Evolutionary conservation across 2,888 invertebrate genomes (phyloP).

Genomic region (Heteromyza rotundicornis): DNA sequence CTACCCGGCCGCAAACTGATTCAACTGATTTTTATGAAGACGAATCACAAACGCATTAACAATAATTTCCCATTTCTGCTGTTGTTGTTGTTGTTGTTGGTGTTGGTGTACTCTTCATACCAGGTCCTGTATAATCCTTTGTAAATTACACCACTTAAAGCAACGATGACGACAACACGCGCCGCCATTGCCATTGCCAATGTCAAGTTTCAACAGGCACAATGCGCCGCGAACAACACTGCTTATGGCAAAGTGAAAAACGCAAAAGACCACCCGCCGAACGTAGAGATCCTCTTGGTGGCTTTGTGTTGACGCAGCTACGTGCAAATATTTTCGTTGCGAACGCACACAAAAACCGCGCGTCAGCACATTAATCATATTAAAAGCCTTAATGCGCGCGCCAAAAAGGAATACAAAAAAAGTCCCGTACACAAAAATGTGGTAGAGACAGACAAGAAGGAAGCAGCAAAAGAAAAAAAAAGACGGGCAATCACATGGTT

Average conservation of each 20-base stretch:
- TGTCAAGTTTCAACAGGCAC: conserved; percentile 1
- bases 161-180: conserved; percentile 35
- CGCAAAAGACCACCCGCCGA: conserved; percentile 6
- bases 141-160: conserved; percentile 49
- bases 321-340: conserved; percentile 28
- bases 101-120: not conserved
- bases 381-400: conserved; percentile 30
- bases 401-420: conserved; percentile 12
- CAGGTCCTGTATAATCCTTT: conserved; percentile 39
- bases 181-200: conserved; percentile 25
- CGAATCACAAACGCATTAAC: conserved; percentile 1
- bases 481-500: too few species aligned
- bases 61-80: not conserved
- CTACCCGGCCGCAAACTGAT: not conserved
- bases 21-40: conserved; percentile 2
- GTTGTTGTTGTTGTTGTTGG: too few species aligned
- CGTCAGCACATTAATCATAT: conserved; percentile 31
- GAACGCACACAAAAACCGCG: conserved; percentile 20
- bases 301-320: conserved; percentile 23
- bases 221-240: conserved; percentile 12
- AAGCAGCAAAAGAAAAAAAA: too few species aligned
- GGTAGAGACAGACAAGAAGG: too few species aligned
- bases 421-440: too few species aligned
- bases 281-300: conserved; percentile 20
- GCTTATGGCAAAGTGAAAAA: conserved; percentile 17